phyloP scores from a whole-genome alignment of 2,797 vertebrate genomes.

The Lepus townsendii region DNA sequence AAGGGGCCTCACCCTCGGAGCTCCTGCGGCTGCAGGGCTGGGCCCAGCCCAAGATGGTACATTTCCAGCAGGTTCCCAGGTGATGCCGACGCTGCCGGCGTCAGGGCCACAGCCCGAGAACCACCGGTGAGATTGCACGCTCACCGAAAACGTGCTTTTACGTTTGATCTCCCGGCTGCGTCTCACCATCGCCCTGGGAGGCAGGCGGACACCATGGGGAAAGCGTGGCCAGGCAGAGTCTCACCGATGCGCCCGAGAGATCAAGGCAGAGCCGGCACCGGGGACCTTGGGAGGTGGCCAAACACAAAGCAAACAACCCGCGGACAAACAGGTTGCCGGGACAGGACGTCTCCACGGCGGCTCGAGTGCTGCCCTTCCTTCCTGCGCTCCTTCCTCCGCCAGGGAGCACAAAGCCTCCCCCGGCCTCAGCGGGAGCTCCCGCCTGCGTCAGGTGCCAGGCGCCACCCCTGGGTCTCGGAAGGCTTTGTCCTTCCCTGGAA shows the following conservation, averaged over 20 bases:
- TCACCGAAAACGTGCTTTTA: not conserved
- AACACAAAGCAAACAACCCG: not conserved
- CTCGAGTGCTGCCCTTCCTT: not conserved
- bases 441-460: not conserved
- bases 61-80: not conserved
- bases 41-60: not conserved
- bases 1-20: not conserved
- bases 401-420: not conserved
- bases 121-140: accelerated
- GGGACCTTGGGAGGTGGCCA: accelerated
- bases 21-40: not conserved
- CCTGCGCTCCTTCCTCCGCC: not conserved
- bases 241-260: accelerated
- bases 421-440: not conserved
- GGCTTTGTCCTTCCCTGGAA: not conserved
- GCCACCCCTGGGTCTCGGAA: not conserved
- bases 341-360: not conserved
- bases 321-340: not conserved
- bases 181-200: not conserved
- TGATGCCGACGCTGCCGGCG: not conserved
- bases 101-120: not conserved
- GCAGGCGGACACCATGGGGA: not conserved
- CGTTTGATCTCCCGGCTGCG: not conserved
- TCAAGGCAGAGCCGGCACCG: not conserved
- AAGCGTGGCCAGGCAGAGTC: not conserved